Evolutionary conservation across 1,140 invertebrate genomes (phyloP).

Genomic region (Episyrphus balteatus): DNA sequence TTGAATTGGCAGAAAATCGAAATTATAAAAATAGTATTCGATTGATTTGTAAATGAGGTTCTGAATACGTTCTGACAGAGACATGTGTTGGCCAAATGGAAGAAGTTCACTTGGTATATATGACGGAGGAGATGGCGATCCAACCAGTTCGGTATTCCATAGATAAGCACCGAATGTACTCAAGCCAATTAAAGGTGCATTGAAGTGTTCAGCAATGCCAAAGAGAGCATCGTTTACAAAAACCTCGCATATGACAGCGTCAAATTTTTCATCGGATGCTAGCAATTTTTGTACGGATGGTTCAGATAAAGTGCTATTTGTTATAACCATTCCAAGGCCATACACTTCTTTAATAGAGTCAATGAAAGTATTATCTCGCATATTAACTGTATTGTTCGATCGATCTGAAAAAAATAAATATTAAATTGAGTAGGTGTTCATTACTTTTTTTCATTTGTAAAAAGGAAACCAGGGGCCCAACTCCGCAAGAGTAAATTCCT

Average conservation of each 20-base stretch:
- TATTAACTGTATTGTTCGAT: slow-evolving; percentile 17
- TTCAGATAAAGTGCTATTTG: neutral
- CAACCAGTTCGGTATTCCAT: slow-evolving; percentile 2
- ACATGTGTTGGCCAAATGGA: slow-evolving; percentile 22
- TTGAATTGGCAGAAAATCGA: slow-evolving; percentile 10
- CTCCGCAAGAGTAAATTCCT: no score
- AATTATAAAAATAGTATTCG: slow-evolving; percentile 1
- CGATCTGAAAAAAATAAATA: slow-evolving; percentile 10
- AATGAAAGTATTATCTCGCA: neutral
- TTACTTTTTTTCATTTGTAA: no score
- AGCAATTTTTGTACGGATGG: neutral
- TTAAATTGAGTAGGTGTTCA: no score
- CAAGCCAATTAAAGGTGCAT: slow-evolving; percentile 21
- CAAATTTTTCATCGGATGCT: slow-evolving; percentile 11
- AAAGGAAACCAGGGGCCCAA: no score
- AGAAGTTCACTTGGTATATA: slow-evolving; percentile 19
- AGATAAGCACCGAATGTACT: slow-evolving; percentile 13
- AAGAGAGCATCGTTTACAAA: slow-evolving; percentile 19
- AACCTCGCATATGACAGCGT: slow-evolving; percentile 22
- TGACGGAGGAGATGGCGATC: slow-evolving; percentile 14
- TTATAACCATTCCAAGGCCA: neutral
- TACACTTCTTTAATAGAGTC: no score
- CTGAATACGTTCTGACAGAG: slow-evolving; percentile 24
- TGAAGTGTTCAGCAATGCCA: slow-evolving; percentile 21
- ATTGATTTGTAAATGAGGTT: slow-evolving; percentile 15